A percentile compares a stretch with the other conserved stretches of the same genome.
Evolutionary conservation across 1,140 invertebrate genomes (phyloP).

Genomic region (Danaus melanippus): DNA sequence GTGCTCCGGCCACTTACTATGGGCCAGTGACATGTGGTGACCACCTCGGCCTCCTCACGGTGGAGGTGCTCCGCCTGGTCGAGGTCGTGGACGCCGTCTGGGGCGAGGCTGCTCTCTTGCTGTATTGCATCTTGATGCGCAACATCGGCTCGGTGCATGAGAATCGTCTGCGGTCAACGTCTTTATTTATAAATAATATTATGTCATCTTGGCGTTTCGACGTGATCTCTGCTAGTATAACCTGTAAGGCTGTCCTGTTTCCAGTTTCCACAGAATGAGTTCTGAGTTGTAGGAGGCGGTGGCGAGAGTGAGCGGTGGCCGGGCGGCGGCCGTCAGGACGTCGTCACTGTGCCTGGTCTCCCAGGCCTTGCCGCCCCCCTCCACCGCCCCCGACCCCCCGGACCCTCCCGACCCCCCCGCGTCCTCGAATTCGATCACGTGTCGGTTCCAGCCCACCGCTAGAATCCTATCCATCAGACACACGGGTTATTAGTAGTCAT

Average conservation of each 20-base stretch:
- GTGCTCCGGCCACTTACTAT: neutral
- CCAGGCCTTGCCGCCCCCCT: constrained; percentile 74
- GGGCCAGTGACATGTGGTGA: neutral
- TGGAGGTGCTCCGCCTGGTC: constrained; percentile 20
- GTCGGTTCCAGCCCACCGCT: constrained; percentile 80
- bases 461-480: constrained; percentile 70
- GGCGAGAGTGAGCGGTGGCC: constrained; percentile 76
- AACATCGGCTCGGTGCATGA: constrained; percentile 66
- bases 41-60: constrained; percentile 31
- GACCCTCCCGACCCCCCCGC: constrained; percentile 66
- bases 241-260: constrained; percentile 79
- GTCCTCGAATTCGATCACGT: constrained; percentile 80
- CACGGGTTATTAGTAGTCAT: too few species aligned
- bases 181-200: neutral
- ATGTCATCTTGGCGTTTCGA: neutral
- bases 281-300: constrained; percentile 83
- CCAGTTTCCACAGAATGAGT: constrained; percentile 83
- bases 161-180: constrained; percentile 48
- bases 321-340: constrained; percentile 76
- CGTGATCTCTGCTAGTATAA: constrained; percentile 4
- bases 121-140: constrained; percentile 61
- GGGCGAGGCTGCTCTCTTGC: constrained; percentile 36
- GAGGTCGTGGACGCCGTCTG: constrained; percentile 3
- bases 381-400: constrained; percentile 75
- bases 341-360: constrained; percentile 80